Percentiles rank a stretch among this genome's conserved stretches.
phyloP scores from a whole-genome alignment of 2,888 invertebrate species.

The Apantesis nais region DNA sequence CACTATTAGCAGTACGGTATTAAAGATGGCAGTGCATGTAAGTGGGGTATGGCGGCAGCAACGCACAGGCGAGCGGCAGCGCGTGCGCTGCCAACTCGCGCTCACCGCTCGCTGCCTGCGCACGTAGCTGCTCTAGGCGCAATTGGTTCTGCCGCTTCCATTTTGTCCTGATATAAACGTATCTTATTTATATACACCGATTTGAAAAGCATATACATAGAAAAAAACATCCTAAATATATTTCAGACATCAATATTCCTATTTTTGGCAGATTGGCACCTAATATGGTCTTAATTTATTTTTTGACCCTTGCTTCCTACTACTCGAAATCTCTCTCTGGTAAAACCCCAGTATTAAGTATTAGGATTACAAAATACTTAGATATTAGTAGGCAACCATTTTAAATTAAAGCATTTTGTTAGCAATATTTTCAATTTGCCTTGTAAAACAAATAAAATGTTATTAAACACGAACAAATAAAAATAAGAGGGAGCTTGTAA shows the following conservation, averaged over 20 bases:
- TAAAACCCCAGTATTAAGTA: too few relatives aligned
- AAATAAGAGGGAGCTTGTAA: too few relatives aligned
- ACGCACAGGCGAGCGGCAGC: conserved; percentile 75
- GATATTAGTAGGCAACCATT: too few relatives aligned
- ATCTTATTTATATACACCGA: background rate
- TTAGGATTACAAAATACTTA: too few relatives aligned
- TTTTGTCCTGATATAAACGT: conserved; percentile 87
- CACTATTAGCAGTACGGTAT: background rate
- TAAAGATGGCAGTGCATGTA: conserved; percentile 81
- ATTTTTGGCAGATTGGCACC: background rate
- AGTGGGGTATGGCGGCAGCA: conserved; percentile 77
- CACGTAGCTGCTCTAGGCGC: conserved; percentile 93
- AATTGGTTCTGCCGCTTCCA: conserved; percentile 96
- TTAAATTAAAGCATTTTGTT: too few relatives aligned
- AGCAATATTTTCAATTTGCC: too few relatives aligned
- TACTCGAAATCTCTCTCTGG: too few relatives aligned
- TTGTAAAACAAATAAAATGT: too few relatives aligned
- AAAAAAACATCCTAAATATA: too few relatives aligned
- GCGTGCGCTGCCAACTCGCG: conserved; percentile 73
- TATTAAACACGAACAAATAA: too few relatives aligned
- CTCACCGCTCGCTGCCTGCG: conserved; percentile 92
- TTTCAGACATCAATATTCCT: background rate
- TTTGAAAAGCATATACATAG: background rate
- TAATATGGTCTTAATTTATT: too few relatives aligned
- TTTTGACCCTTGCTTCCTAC: too few relatives aligned